Percentiles rank a stretch among this genome's conserved stretches.
Evolutionary conservation across 2,888 invertebrate genomes (phyloP).

Genomic region (Phalera bucephala): DNA sequence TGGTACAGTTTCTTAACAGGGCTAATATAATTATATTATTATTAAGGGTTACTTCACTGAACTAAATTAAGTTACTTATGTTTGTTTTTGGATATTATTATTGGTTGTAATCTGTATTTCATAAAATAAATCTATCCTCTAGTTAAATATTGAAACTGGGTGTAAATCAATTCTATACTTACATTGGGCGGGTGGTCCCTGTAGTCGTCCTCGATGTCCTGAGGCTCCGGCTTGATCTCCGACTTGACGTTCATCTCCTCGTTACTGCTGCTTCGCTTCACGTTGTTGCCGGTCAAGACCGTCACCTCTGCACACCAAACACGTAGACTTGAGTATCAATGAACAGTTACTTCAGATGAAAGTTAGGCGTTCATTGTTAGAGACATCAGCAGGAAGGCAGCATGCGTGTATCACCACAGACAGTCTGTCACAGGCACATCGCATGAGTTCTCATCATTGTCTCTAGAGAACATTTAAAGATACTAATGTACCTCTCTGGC

Average conservation of each 20-base stretch:
- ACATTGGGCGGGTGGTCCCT: slow-evolving; percentile 68
- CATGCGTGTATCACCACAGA: slow-evolving; percentile 65
- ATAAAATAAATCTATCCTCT: no score
- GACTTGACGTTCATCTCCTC: slow-evolving; percentile 45
- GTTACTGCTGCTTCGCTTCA: slow-evolving; percentile 58
- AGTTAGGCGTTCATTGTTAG: slow-evolving; percentile 3
- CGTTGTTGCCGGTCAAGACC: slow-evolving; percentile 31
- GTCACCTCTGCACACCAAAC: slow-evolving; percentile 34
- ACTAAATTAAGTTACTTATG: no score
- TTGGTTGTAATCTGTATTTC: no score
- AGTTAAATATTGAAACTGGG: no score
- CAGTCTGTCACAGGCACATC: slow-evolving; percentile 59
- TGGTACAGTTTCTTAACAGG: no score
- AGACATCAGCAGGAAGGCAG: slow-evolving; percentile 70
- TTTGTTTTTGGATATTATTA: no score
- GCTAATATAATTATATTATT: no score
- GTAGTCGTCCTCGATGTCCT: slow-evolving; percentile 56
- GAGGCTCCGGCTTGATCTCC: slow-evolving; percentile 50
- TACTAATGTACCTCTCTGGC: no score
- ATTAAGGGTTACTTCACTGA: no score
- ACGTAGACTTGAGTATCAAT: no score
- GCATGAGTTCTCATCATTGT: slow-evolving; percentile 60
- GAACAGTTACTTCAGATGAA: not conserved
- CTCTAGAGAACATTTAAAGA: no score
- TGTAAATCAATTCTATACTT: no score